These are phyloP conservation scores for Geococcyx californianus DNA, from an alignment of 2,113 vertebrate genomes.

Conservation along the genomic window DNA sequence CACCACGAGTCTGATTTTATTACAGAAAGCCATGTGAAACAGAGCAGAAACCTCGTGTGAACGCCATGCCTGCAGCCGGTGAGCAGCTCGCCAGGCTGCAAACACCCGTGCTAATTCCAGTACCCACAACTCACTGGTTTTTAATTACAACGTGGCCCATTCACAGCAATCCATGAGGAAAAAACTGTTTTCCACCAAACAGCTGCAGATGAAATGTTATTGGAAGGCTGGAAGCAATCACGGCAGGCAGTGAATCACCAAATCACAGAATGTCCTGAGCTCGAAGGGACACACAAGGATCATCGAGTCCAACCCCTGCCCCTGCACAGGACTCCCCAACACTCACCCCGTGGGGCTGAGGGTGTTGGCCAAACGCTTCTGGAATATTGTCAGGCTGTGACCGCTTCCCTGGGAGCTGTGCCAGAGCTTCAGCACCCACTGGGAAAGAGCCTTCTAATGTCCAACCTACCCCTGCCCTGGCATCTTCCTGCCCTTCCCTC, in stretches of 20 bases:
- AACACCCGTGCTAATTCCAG: not conserved
- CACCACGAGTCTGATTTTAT: not conserved
- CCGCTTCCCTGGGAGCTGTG: no score
- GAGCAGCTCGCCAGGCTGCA: not conserved
- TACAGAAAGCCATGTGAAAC: not conserved
- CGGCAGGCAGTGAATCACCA: rapidly evolving
- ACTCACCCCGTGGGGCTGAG: no score
- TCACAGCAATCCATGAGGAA: not conserved
- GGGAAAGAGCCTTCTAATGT: no score
- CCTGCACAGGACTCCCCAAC: no score
- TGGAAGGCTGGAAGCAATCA: not conserved
- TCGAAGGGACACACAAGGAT: no score
- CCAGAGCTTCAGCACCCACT: no score
- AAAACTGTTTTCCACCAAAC: not conserved
- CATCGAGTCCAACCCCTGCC: no score
- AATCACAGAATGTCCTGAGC: no score
- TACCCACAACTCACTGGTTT: not conserved
- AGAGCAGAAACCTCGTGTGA: not conserved
- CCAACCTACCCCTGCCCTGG: no score
- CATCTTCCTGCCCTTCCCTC: no score
- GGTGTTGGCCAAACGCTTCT: no score
- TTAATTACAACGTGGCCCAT: not conserved
- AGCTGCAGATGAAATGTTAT: not conserved
- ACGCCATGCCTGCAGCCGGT: not conserved
- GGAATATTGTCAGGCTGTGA: no score